Base-by-base conservation (phyloP, 2,888 invertebrate species). In the Pocota personata region DNA sequence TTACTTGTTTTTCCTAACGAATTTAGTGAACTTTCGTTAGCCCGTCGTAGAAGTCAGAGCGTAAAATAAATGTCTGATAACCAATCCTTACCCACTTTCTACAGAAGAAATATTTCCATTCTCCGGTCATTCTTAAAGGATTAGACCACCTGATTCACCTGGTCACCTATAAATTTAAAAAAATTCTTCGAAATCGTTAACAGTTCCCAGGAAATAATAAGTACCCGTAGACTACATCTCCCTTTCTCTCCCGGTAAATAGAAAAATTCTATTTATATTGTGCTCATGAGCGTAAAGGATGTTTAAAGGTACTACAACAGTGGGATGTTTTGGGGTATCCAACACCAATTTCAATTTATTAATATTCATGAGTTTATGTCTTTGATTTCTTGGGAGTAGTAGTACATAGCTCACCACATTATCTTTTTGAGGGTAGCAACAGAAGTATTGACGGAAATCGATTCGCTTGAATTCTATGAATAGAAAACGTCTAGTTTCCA, bases 361-460 rank as follows among this genome's bases (percentile, higher is more conserved):
- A 62, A 62, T 43, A 62, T 62, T 62, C 62, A 62, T 62, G 40
- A 40, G 60, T 2, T 40, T 57, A 21, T 58, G 60, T 30, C 62
- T 30, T 30, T 30, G 43, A 46, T 62, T 30, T 46, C 30, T 8
- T 40, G 14, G 14, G 24, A 43, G 4, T 43, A 6, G 14, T 12
- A 30, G 5, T 4, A 19, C 2, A 30, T 10, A 43, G 46, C 30
- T n/a, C n/a, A n/a, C n/a, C n/a, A n/a, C n/a, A 43, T 60, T 60
- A 27, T 60, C 43, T 0, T 30, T 30, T 62, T 14, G 8, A 27
- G 40, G 30, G 19, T 27, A 12, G 4, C 43, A 14, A n/a, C n/a
- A 37, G 12, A 16, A 16, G 30, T 46, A 46, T 62, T 62, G 37
- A 46, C 62, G 46, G 30, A 40, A 40, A 60, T 60, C 24, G 60